Base-by-base conservation (phyloP, 2,797 vertebrate genomes). In the Megaceryle alcyon region DNA sequence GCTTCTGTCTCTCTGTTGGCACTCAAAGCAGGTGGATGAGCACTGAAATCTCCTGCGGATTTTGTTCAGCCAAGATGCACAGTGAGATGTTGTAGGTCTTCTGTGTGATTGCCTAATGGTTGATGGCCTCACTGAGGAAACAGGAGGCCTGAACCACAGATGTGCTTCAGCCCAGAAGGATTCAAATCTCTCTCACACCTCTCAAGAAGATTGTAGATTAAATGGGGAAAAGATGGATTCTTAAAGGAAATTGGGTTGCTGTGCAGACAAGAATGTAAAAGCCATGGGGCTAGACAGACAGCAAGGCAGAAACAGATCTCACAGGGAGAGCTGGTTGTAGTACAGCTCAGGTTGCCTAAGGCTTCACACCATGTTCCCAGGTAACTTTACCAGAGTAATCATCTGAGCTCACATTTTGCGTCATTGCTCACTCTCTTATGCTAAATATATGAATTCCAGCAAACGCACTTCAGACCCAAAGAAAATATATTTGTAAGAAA, bases 401-500 rank as follows among this genome's bases (percentile, higher is more conserved):
- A 14, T 49, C 14, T 81, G 53, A 83, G 61, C 22, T 92, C 77
- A 82, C 8, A 57, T 59, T 79, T 95, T 90, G 57, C 31, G 15
- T 80, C 48, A 91, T 43, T 68, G 18, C 60, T 35, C 16, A 37
- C 28, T 56, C 63, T 90, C 28, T 86, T 43, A 21, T 82, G 68
- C 64, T 78, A 57, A 68, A 78, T 70, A 46, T 68, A 48, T 46
- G 9, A 65, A 65, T 71, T 89, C 44, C 29, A 83, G 65, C 70
- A 84, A 91, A 81, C 19, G 23, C 49, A 69, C 57, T 86, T 90
- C 70, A 86, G 46, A 59, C 20, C n/a, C 76, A 43, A 33, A 65
- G 82, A 92, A 93, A 93, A 86, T 21, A 20, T 20, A 80, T 31
- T n/a, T 78, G 35, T 39, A 90, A 86, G 83, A 81, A 83, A 63